phyloP scores from a whole-genome alignment of 2,888 invertebrate species.

The Caenorhabditis virilis region DNA sequence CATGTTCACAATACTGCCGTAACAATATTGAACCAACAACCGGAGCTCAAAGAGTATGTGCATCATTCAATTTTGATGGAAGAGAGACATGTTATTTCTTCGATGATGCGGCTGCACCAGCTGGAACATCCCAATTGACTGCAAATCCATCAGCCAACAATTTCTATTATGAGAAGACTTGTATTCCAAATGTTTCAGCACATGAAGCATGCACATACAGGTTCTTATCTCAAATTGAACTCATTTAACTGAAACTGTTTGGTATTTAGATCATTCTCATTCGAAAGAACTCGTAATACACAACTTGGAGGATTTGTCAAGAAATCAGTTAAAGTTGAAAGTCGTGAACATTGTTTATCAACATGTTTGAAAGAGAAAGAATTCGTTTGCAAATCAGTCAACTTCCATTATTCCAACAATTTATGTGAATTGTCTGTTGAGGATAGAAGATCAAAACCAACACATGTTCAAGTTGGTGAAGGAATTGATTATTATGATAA shows the following conservation, averaged over 20 bases:
- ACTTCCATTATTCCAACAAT: slow-evolving; percentile 71
- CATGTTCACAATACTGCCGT: slow-evolving; percentile 68
- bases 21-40: slow-evolving; percentile 69
- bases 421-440: slow-evolving; percentile 71
- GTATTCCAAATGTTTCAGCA: slow-evolving; percentile 68
- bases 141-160: slow-evolving; percentile 69
- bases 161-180: slow-evolving; percentile 70
- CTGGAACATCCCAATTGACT: slow-evolving; percentile 65
- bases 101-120: slow-evolving; percentile 68
- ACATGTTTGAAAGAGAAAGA: slow-evolving; percentile 71
- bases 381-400: slow-evolving; percentile 72
- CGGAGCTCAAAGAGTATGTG: slow-evolving; percentile 68
- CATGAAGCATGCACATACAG: slow-evolving; percentile 69
- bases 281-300: slow-evolving; percentile 72
- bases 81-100: slow-evolving; percentile 69
- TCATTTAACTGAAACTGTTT: no score
- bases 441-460: slow-evolving; percentile 72
- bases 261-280: slow-evolving; percentile 70
- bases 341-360: slow-evolving; percentile 72
- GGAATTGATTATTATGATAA: slow-evolving; percentile 73
- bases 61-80: slow-evolving; percentile 69
- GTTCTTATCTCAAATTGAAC: no score
- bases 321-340: slow-evolving; percentile 70
- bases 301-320: slow-evolving; percentile 71
- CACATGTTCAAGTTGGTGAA: slow-evolving; percentile 70